phyloP scores from a whole-genome alignment of 2,797 vertebrate genomes.

The Rallus crepitans region DNA sequence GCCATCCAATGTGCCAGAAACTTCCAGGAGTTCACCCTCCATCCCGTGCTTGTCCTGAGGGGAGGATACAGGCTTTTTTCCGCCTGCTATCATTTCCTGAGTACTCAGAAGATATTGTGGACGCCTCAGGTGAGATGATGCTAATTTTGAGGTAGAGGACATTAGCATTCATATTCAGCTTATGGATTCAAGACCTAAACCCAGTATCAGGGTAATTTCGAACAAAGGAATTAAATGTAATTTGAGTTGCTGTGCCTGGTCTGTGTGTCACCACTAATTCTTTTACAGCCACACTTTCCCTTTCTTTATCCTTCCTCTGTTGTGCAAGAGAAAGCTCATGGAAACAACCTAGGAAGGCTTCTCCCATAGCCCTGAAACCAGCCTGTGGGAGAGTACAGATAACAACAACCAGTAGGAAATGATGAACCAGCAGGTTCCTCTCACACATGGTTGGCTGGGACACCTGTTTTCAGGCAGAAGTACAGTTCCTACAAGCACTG shows the following conservation, averaged over 20 bases:
- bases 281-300: not conserved
- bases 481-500: not conserved
- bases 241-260: not conserved
- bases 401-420: slow-evolving; percentile 22
- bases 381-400: not conserved
- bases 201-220: not conserved
- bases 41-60: slow-evolving; percentile 81
- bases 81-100: slow-evolving; percentile 85
- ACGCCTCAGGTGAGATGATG: slow-evolving; percentile 82
- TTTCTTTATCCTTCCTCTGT: not conserved
- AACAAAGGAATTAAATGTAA: not conserved
- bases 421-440: not conserved
- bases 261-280: not conserved
- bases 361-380: not conserved
- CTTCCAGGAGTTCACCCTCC: slow-evolving; percentile 73
- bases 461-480: not conserved
- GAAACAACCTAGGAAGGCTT: not conserved
- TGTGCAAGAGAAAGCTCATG: not conserved
- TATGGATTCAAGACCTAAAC: not conserved
- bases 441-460: not conserved
- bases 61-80: slow-evolving; percentile 89
- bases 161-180: not conserved
- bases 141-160: not conserved
- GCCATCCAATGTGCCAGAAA: slow-evolving; percentile 76
- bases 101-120: slow-evolving; percentile 88